Base-by-base conservation (phyloP, 2,113 vertebrate genomes). In the Microcebus lehilahytsara region DNA sequence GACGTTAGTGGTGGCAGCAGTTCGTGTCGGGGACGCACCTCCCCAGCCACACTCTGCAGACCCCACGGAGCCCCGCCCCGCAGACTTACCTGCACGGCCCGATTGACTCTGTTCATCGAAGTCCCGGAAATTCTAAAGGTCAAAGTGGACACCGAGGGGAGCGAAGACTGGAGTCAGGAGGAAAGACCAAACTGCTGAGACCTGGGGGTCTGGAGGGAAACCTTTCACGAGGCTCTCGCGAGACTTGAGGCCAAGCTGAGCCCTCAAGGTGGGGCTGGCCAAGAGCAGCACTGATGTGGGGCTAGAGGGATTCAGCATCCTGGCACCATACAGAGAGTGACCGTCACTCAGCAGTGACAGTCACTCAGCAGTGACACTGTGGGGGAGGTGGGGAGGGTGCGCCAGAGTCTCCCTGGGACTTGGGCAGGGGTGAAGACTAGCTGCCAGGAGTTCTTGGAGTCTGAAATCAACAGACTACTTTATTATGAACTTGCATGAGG, bases 1-100 rank as follows among this genome's bases (percentile, higher is more conserved):
- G 77, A 53, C 1, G 0, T 6, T 32, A 19, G 19, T 20, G 19
- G 23, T 1, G 27, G 60, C 14, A 71, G 37, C 56, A 56, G 67
- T 53, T n/a, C 2, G 3, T 3, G 0, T 3, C 9, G 23, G 8
- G 46, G 9, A 34, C 0, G 0, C 13, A 84, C 17, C 23, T 84
- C 53, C 32, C 37, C 3, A 49, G 14, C 17, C 27, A 62, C 27
- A 60, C 7, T 14, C 56, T 58, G 46, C 7, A 42, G 42, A 42
- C n/a, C 37, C 67, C 8, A 2, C 2, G 4, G 12, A 23, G 53
- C 37, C 9, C 37, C 32, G 34, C 16, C 34, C 22, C 10, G 32
- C 25, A 51, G 40, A 46, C 27, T 40, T 37, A 25, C 17, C 84
- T 37, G 40, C 40, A 67, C 46, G 22, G 40, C n/a, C 32, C 17